phyloP scores from a whole-genome alignment of 2,888 invertebrate genomes.

The Tuta absoluta region DNA sequence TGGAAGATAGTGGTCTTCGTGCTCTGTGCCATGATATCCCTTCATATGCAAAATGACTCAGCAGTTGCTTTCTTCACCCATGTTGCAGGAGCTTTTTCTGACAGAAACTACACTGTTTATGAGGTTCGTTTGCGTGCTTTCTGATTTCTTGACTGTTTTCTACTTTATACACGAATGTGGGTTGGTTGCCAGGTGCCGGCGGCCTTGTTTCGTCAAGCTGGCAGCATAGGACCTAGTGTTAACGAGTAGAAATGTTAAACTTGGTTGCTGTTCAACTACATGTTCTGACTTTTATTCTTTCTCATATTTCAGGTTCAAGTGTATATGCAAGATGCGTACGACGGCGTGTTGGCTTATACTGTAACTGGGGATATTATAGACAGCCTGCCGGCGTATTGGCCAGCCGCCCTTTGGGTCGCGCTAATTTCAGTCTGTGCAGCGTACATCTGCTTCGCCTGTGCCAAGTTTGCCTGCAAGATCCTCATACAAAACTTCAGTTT shows the following conservation, averaged over 20 bases:
- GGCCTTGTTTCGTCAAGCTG: no score
- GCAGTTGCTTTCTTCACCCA: constrained; percentile 73
- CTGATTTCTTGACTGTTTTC: background rate
- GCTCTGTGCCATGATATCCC: constrained; percentile 81
- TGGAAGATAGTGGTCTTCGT: constrained; percentile 90
- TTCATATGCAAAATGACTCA: constrained; percentile 69
- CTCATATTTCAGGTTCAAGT: constrained; percentile 68
- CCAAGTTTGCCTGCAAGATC: constrained; percentile 93
- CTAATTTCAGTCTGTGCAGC: constrained; percentile 84
- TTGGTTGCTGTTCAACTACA: no score
- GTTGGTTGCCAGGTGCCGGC: background rate
- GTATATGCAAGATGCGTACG: constrained; percentile 57
- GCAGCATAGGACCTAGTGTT: no score
- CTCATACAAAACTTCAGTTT: constrained; percentile 94
- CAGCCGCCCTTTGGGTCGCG: constrained; percentile 81
- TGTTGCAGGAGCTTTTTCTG: constrained; percentile 70
- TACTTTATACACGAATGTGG: background rate
- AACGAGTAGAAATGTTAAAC: no score
- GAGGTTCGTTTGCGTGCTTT: constrained; percentile 60
- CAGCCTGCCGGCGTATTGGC: constrained; percentile 53
- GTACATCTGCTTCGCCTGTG: constrained; percentile 84
- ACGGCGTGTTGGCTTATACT: constrained; percentile 61
- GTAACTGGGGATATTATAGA: constrained; percentile 55
- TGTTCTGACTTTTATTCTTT: background rate
- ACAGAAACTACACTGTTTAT: constrained; percentile 75